phyloP scores from a whole-genome alignment of 2,888 invertebrate species.

The Thysanoteuthis rhombus region DNA sequence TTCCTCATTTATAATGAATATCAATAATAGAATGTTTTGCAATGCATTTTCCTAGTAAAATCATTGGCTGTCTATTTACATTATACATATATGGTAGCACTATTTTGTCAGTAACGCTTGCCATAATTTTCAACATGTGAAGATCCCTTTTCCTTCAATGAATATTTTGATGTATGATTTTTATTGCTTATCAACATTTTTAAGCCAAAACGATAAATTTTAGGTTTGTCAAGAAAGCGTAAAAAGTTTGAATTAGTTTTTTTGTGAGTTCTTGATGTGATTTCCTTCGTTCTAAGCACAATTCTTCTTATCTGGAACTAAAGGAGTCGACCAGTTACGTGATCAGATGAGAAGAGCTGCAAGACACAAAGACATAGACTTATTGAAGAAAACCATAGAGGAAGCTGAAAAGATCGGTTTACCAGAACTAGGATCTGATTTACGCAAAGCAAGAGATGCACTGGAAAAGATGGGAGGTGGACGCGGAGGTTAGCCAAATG shows the following conservation, averaged over 20 bases:
- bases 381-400: background rate
- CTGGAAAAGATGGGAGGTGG: slow-evolving; percentile 15
- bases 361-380: background rate
- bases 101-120: background rate
- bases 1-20: too few species aligned
- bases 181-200: background rate
- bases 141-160: too few species aligned
- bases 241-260: background rate
- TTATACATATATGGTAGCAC: background rate
- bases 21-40: background rate
- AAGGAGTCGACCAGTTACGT: background rate
- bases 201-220: background rate
- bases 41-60: background rate
- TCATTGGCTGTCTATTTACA: background rate
- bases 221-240: background rate
- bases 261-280: background rate
- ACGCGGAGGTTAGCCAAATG: background rate
- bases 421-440: background rate
- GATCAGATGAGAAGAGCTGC: background rate
- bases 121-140: too few species aligned
- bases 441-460: background rate
- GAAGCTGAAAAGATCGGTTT: background rate
- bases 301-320: background rate
- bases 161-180: background rate
- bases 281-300: background rate